These are phyloP conservation scores for Campodea augens DNA, from an alignment of 1,140 invertebrate genomes.

Conservation along the genomic window DNA sequence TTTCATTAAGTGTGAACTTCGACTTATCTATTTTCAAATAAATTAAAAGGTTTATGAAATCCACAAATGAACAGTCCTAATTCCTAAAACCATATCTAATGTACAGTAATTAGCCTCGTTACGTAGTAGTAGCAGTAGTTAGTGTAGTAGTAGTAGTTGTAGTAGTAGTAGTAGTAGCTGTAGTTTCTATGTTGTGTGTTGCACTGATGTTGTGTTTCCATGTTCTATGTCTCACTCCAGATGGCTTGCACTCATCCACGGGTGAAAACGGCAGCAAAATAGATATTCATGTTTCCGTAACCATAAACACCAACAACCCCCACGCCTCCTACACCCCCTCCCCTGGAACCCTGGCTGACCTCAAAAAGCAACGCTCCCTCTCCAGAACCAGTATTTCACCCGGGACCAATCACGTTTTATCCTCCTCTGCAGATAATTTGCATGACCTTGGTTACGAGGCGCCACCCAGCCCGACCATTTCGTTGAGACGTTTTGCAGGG, in stretches of 20 bases:
- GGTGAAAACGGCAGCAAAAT: constrained; percentile 17
- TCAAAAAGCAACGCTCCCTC: constrained; percentile 25
- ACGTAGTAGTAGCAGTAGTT: too few species aligned
- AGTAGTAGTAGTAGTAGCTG: neutral
- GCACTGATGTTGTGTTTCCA: neutral
- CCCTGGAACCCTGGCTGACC: constrained; percentile 24
- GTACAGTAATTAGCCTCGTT: too few species aligned
- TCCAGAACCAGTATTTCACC: constrained; percentile 4
- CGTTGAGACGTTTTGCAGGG: constrained; percentile 17
- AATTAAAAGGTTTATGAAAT: too few species aligned
- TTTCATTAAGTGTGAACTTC: too few species aligned
- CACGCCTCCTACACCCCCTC: constrained; percentile 9
- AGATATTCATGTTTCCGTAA: constrained; percentile 21
- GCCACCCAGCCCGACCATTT: constrained; percentile 18
- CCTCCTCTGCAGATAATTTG: neutral
- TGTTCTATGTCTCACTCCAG: neutral
- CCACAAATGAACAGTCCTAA: too few species aligned
- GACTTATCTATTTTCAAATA: too few species aligned
- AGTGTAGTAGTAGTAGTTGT: neutral
- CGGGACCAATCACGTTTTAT: neutral
- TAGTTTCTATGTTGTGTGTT: neutral
- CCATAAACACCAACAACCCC: constrained; percentile 17
- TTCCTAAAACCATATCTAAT: too few species aligned
- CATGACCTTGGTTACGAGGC: constrained; percentile 11
- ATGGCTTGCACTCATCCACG: neutral